Evolutionary conservation across 2,888 invertebrate species (phyloP), one percentile per base, ranked within the genome.

Genomic region (Cataglyphis albicans): DNA sequence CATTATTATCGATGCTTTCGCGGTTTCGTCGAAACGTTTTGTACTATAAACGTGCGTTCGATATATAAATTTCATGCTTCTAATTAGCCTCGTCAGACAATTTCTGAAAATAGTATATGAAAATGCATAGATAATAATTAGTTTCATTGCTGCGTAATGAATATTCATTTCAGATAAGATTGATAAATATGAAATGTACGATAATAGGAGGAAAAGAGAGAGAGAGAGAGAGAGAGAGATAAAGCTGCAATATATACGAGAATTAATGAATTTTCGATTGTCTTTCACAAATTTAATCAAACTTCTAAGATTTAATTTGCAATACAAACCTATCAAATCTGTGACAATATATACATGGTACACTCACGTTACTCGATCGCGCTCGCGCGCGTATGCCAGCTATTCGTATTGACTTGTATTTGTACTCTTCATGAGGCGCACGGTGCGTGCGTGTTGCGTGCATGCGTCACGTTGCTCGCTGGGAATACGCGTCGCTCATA

Each of bases 1-100:
- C 76, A 84, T 88, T 88, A 84, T 88, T 88, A 89, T 89, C 86
- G 84, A 84, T 68, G 82, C 82, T 83, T 52, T 35, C 81, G 65
- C 78, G 63, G 68, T 81, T 67, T 76, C 68, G 72, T 55, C 81
- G 80, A 44, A 44, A 68, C 73, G 68, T 75, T 82, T 82, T 87
- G n/a, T 86, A 41, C 55, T 64, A 35, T 35, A 88, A 88, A 82
- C 63, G 52, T 12, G 15, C 38, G 70, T 73, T 82, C 76, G 44
- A 81, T 57, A 25, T 74, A 29, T 70, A 59, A 41, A 52, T 75
- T 81, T 63, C 10, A 52, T 44, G 68, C 80, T 73, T 67, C 72
- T 68, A 78, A 84, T 84, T 82, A 82, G 64, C 67, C 48, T 25
- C 55, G 44, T 61, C 67, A 59, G 72, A 76, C 41, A 76, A 83